phyloP scores from a whole-genome alignment of 2,888 invertebrate genomes.

The Lampropteryx suffumata region DNA sequence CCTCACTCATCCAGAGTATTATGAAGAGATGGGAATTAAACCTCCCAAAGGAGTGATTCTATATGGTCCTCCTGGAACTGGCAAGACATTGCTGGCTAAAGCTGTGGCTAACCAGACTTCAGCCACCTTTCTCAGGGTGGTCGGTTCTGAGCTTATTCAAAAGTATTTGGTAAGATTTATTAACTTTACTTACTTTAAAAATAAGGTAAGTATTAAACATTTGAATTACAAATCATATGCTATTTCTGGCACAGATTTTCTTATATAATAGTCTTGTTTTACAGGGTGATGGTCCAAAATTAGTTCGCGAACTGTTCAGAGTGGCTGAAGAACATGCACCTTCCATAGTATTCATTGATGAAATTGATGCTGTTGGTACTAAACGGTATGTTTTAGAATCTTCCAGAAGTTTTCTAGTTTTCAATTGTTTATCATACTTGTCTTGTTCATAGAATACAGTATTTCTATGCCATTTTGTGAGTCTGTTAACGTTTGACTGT shows the following conservation, averaged over 20 bases:
- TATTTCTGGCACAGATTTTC: background rate
- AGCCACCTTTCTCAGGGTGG: conserved; percentile 98
- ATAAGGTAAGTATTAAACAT: no score
- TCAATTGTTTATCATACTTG: no score
- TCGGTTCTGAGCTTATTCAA: conserved; percentile 99
- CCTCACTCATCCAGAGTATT: conserved; percentile 99
- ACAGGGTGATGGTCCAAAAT: conserved; percentile 98
- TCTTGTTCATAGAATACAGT: no score
- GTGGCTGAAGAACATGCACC: conserved; percentile 99
- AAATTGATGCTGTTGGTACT: conserved; percentile 99
- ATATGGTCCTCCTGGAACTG: conserved; percentile 99
- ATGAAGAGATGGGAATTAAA: conserved; percentile 99
- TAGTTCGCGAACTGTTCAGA: conserved; percentile 98
- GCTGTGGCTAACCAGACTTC: conserved; percentile 99
- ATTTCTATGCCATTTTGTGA: no score
- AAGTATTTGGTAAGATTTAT: conserved; percentile 93
- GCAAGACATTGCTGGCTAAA: conserved; percentile 98
- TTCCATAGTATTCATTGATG: conserved; percentile 99
- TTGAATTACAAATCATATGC: background rate
- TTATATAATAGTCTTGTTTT: background rate
- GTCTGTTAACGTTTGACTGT: no score
- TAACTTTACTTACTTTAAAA: background rate
- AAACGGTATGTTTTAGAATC: conserved; percentile 84
- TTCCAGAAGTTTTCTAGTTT: no score
- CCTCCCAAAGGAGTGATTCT: conserved; percentile 99